These are phyloP conservation scores for Aphaenogaster ashmeadi DNA, from an alignment of 1,140 invertebrate species.

Conservation along the genomic window DNA sequence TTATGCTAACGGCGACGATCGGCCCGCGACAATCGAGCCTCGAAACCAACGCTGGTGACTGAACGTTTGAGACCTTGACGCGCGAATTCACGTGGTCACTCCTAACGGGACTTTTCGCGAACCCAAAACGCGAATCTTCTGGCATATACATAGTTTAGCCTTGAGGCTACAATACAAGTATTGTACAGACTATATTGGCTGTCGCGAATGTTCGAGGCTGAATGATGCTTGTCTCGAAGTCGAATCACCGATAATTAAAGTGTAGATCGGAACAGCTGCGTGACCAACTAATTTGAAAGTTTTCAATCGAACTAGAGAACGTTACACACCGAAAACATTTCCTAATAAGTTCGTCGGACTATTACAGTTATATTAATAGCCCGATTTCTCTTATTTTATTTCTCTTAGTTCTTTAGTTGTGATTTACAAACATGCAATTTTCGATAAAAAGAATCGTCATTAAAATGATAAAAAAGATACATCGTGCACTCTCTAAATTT, in stretches of 20 bases:
- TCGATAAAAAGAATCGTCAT: background rate
- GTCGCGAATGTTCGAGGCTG: background rate
- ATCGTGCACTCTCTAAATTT: too few species aligned
- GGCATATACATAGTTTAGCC: background rate
- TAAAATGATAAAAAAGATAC: background rate
- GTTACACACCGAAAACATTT: background rate
- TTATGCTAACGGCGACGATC: slow-evolving; percentile 50
- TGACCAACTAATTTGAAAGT: background rate
- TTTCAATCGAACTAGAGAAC: background rate
- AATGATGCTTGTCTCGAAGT: background rate
- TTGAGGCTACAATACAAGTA: background rate
- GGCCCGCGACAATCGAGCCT: slow-evolving; percentile 21
- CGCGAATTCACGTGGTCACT: slow-evolving; percentile 34
- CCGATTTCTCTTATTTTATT: too few species aligned
- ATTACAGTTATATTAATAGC: background rate
- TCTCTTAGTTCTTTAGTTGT: background rate
- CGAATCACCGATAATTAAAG: slow-evolving; percentile 33
- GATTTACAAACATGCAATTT: background rate
- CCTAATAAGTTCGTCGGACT: background rate
- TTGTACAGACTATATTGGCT: background rate
- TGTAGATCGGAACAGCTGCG: background rate
- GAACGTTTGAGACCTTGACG: slow-evolving; percentile 43
- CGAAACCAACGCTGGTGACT: background rate
- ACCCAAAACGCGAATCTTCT: background rate
- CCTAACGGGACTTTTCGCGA: slow-evolving; percentile 44